phyloP scores from a whole-genome alignment of 2,888 invertebrate genomes.

The Gortyna flavago region DNA sequence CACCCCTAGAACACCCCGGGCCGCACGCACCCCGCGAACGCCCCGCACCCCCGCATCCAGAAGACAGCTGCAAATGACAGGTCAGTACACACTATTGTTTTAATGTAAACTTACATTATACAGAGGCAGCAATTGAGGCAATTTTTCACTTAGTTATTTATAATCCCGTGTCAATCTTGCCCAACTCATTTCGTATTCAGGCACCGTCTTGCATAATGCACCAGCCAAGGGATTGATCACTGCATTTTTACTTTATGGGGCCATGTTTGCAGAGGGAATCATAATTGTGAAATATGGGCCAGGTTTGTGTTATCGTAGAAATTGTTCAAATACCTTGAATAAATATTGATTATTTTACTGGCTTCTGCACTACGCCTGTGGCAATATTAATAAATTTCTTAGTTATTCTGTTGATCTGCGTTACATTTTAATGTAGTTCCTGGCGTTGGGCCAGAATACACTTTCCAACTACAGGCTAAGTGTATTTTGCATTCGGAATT shows the following conservation, averaged over 20 bases:
- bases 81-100: constrained; percentile 75
- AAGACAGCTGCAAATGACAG: constrained; percentile 89
- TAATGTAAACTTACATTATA: constrained; percentile 37
- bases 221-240: constrained; percentile 62
- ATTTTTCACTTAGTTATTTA: constrained; percentile 61
- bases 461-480: constrained; percentile 40
- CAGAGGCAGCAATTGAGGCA: constrained; percentile 45
- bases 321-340: constrained; percentile 51
- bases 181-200: constrained; percentile 70
- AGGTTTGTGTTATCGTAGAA: constrained; percentile 47
- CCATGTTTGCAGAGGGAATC: constrained; percentile 57
- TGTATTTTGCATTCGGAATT: constrained; percentile 45
- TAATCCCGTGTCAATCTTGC: constrained; percentile 57
- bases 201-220: constrained; percentile 69
- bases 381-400: constrained; percentile 52
- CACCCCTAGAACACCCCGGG: constrained; percentile 85
- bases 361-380: constrained; percentile 59
- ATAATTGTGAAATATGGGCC: constrained; percentile 66
- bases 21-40: constrained; percentile 86
- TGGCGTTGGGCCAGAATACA: constrained; percentile 57
- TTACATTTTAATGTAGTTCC: constrained; percentile 50
- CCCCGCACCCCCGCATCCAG: constrained; percentile 87
- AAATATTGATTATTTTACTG: constrained; percentile 57
- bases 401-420: constrained; percentile 38
- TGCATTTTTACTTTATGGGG: constrained; percentile 63